Evolutionary conservation across 2,113 vertebrate species (phyloP), one percentile per base, ranked within the genome.

Genomic region (Oreotrochilus melanogaster): DNA sequence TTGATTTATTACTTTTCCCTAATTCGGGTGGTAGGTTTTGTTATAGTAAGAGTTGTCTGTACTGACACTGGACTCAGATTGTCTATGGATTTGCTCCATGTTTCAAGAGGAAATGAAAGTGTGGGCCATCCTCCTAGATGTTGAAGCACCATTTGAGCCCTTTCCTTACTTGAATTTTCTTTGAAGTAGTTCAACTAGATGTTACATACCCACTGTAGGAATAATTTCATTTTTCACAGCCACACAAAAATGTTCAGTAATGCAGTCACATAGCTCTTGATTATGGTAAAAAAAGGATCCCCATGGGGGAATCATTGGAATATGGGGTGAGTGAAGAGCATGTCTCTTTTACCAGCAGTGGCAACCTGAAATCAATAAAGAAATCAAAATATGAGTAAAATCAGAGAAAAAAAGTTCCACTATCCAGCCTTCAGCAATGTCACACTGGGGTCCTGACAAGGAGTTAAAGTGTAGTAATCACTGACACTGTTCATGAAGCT

Each of bases 91-190:
- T 31, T 60, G 31, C 30, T 56, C 50, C 0, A 2, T 47, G 31
- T 83, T 78, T 73, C 56, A 22, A 37, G 62, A 78, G 37, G 14
- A 82, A n/a, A 19, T 15, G 11, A 5, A 18, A 7, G 15, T 16
- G 18, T 16, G 12, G 15, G 31, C 31, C 0, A 0, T 31, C 7
- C 3, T 74, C 7, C 43, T 37, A 17, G 45, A 33, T 7, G 15
- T 4, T 37, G 14, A 65, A 23, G 33, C 9, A n/a, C 35, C 10
- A 5, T 56, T 24, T 57, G 30, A 53, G n/a, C 42, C 25, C n/a
- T 62, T 27, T 75, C 23, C 39, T 74, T 30, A 18, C 51, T 56
- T 61, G 31, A 14, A 16, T 83, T 89, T 60, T 61, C 73, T 70
- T 19, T 18, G 13, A 47, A 70, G 31, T 18, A 50, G 5, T 71